Conservation (phyloP, 2,888 invertebrate species). For the Acanthopleura granulata region DNA sequence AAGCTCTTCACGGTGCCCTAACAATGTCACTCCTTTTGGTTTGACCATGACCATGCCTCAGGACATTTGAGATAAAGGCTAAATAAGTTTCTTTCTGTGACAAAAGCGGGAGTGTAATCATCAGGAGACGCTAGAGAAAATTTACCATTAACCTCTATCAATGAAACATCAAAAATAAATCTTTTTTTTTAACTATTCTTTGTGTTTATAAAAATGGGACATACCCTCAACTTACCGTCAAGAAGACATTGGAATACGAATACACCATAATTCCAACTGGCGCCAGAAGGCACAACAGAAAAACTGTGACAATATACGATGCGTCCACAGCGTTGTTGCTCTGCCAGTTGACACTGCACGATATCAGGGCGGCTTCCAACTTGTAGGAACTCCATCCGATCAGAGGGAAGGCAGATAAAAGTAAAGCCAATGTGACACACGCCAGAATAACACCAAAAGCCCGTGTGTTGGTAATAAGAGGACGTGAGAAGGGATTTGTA, state of each 20-base stretch:
- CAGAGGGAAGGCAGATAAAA: constrained; percentile 52
- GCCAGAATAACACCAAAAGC: constrained; percentile 32
- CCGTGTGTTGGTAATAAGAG: constrained; percentile 41
- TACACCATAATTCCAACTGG: constrained; percentile 48
- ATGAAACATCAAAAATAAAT: too few species aligned
- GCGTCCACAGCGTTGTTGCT: constrained; percentile 31
- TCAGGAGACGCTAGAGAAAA: too few species aligned
- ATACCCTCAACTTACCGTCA: constrained; percentile 42
- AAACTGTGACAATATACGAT: constrained; percentile 49
- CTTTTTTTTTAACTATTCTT: too few species aligned
- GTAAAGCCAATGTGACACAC: constrained; percentile 41
- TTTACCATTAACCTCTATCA: too few species aligned
- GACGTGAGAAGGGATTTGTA: constrained; percentile 43
- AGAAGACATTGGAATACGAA: constrained; percentile 48
- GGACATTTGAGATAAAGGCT: too few species aligned
- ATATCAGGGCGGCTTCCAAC: constrained; percentile 42
- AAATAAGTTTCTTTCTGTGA: too few species aligned
- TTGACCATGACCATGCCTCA: too few species aligned
- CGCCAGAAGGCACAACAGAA: constrained; percentile 46
- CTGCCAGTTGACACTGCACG: constrained; percentile 42
- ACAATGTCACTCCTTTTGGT: too few species aligned
- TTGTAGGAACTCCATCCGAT: constrained; percentile 57
- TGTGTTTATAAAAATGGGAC: too few species aligned
- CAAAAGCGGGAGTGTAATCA: too few species aligned
- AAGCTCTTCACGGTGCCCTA: too few species aligned